Base-by-base conservation (phyloP, 1,140 invertebrate species). In the Brachionus koreanus region DNA sequence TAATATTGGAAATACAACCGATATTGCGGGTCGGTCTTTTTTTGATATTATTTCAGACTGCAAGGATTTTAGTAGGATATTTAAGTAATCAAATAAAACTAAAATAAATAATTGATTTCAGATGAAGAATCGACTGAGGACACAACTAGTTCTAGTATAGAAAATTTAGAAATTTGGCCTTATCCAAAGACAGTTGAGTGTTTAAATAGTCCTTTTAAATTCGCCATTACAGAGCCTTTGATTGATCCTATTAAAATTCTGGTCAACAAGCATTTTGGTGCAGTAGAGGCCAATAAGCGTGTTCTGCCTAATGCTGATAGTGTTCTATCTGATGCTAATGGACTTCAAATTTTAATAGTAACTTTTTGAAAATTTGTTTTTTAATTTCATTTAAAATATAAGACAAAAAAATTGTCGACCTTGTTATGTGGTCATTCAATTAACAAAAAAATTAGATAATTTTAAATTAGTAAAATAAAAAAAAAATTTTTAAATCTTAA, bases 311-410 rank as follows among this genome's bases (percentile, higher is more conserved):
- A 79, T 46, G 76, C 76, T 3, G 52, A 79, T n/a, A 63, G 52
- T 61, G 76, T 79, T 2, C 16, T 61, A 5, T 10, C 52, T 25
- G 76, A 79, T 43, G 46, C 61, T 2, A 61, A 61, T 39, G 76
- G 76, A 5, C 49, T 79, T 35, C 76, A 79, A 35, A 79, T 79
- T 63, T 61, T 79, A 25, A 79, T 79, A 13, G 76, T 79, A 79
- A 37, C 7, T n/a, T n/a, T n/a, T n/a, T n/a, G n/a, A n/a, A n/a
- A n/a, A n/a, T n/a, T n/a, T n/a, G n/a, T n/a, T n/a, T n/a, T n/a
- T n/a, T n/a, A n/a, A n/a, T n/a, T n/a, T n/a, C n/a, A n/a, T n/a
- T n/a, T n/a, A n/a, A n/a, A n/a, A n/a, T n/a, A n/a, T n/a, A n/a
- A 29, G 29, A 29, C 29, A 29, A 29, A 29, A 29, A 29, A 29